A percentile compares a stretch with the other conserved stretches of the same genome.
Conservation (phyloP, 2,113 vertebrate genomes). For the Nasalis larvatus region DNA sequence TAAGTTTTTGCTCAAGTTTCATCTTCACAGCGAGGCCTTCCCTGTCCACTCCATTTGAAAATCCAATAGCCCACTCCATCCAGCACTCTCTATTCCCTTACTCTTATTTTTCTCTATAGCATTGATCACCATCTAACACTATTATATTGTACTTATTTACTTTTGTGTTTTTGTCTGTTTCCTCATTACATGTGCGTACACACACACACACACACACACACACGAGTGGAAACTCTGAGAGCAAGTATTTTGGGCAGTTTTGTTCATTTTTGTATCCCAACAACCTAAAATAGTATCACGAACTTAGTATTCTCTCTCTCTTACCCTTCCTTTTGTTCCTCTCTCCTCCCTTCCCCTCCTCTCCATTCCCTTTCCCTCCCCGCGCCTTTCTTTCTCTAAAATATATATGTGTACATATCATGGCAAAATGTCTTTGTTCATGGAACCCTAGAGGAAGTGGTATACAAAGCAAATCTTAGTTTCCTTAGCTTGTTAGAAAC, state of each 20-base stretch:
- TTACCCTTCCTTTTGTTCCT: background rate
- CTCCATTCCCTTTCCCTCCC: rapidly evolving
- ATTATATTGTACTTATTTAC: background rate
- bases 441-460: background rate
- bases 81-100: background rate
- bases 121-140: background rate
- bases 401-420: background rate
- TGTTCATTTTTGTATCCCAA: background rate
- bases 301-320: background rate
- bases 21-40: background rate
- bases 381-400: background rate
- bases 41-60: background rate
- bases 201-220: background rate
- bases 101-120: background rate
- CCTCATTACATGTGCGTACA: background rate
- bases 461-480: background rate
- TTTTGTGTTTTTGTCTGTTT: background rate
- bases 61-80: background rate
- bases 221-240: background rate
- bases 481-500: background rate
- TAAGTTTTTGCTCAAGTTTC: background rate
- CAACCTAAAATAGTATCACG: background rate
- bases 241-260: background rate
- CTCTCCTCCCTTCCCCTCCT: background rate
- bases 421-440: background rate